Percentiles rank a stretch among this genome's conserved stretches.
Evolutionary conservation across 2,797 vertebrate species (phyloP).

Genomic region (Knipowitschia caucasica): DNA sequence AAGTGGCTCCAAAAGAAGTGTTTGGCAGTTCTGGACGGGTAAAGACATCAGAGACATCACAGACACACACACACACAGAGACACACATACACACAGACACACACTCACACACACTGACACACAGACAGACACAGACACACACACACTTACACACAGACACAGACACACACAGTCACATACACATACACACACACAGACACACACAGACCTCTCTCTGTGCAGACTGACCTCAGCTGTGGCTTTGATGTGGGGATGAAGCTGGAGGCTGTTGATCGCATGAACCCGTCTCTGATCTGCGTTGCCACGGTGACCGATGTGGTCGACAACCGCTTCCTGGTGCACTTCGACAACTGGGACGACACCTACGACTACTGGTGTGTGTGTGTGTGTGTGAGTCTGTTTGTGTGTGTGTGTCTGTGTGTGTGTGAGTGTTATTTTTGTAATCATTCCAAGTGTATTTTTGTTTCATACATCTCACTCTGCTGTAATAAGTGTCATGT

Average conservation of each 20-base stretch:
- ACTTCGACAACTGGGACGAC: conserved; percentile 99
- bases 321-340: conserved; percentile 91
- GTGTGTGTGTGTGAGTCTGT: background rate
- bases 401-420: conserved; percentile 40
- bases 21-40: conserved; percentile 86
- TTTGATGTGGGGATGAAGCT: conserved; percentile 96
- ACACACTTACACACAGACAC: too few relatives aligned
- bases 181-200: too few relatives aligned
- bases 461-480: too few relatives aligned
- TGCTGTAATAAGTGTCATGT: too few relatives aligned
- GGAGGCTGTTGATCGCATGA: conserved; percentile 97
- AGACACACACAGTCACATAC: too few relatives aligned
- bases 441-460: too few relatives aligned
- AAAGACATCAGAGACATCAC: conserved; percentile 47
- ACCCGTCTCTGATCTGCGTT: conserved; percentile 95
- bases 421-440: too few relatives aligned
- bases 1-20: conserved; percentile 90
- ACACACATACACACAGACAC: too few relatives aligned
- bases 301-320: conserved; percentile 95
- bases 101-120: too few relatives aligned
- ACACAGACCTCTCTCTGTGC: conserved; percentile 29
- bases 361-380: conserved; percentile 96
- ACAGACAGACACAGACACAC: too few relatives aligned
- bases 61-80: too few relatives aligned
- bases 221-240: conserved; percentile 81